Conservation (phyloP, 2,888 invertebrate species). For the Exocentrus adspersus region DNA sequence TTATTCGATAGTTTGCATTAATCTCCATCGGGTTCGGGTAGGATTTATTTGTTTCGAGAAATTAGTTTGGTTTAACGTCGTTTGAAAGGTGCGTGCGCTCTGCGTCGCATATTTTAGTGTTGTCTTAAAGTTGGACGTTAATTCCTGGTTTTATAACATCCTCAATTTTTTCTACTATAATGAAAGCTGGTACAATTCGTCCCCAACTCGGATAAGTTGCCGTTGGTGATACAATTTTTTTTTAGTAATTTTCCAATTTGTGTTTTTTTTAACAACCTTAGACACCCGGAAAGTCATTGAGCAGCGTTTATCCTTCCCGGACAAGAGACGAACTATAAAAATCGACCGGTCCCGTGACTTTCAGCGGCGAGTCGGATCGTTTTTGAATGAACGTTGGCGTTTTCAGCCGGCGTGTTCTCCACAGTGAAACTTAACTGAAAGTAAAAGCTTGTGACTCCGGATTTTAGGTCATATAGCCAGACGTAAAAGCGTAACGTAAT, state of each 20-base stretch:
- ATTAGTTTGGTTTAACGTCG: neutral
- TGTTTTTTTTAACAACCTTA: too few relatives aligned
- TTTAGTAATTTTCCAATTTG: too few relatives aligned
- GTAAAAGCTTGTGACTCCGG: conserved; percentile 52
- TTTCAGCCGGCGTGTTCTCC: conserved; percentile 34
- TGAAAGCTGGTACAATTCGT: too few relatives aligned
- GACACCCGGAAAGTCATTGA: too few relatives aligned
- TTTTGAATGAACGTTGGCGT: conserved; percentile 41
- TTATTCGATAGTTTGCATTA: neutral
- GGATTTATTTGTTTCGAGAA: neutral
- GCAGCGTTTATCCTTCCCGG: too few relatives aligned
- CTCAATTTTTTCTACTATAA: too few relatives aligned
- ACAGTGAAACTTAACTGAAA: conserved; percentile 48
- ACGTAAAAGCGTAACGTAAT: conserved; percentile 52
- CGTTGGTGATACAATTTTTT: too few relatives aligned
- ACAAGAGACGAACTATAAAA: conserved; percentile 3
- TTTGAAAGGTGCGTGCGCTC: too few relatives aligned
- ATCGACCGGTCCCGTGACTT: conserved; percentile 10
- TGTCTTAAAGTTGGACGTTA: too few relatives aligned
- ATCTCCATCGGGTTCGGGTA: neutral
- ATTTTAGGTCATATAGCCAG: conserved; percentile 53
- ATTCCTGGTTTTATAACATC: too few relatives aligned
- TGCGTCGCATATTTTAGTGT: too few relatives aligned
- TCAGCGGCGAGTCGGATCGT: conserved; percentile 19
- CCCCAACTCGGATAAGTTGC: too few relatives aligned